phyloP scores from a whole-genome alignment of 2,888 invertebrate genomes.

The Ochropacha duplaris region DNA sequence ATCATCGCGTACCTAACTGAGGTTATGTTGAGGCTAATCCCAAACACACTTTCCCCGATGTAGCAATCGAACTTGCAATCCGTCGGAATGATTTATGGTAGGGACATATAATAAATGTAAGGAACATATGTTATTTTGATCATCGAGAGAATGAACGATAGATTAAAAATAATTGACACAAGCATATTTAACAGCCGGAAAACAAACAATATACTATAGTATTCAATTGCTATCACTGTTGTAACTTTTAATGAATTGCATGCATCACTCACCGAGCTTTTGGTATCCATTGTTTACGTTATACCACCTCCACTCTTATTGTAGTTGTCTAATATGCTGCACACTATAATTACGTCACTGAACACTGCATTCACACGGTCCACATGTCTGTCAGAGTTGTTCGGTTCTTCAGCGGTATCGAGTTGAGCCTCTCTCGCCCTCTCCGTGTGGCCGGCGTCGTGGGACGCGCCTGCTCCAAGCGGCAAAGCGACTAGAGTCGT shows the following conservation, averaged over 20 bases:
- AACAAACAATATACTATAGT: too few species aligned
- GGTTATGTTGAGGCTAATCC: not conserved
- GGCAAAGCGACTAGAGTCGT: slow-evolving; percentile 84
- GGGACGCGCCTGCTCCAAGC: slow-evolving; percentile 76
- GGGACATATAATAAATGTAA: too few species aligned
- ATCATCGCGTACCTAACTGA: not conserved
- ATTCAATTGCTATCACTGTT: too few species aligned
- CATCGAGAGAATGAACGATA: too few species aligned
- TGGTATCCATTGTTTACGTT: slow-evolving; percentile 71
- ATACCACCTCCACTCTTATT: slow-evolving; percentile 53
- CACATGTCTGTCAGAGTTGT: slow-evolving; percentile 68
- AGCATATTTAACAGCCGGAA: not conserved
- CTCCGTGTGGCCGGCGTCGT: slow-evolving; percentile 79
- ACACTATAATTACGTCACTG: slow-evolving; percentile 76
- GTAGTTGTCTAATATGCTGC: slow-evolving; percentile 45
- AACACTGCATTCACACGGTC: slow-evolving; percentile 78
- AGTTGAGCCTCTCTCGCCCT: slow-evolving; percentile 79
- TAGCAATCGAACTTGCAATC: not conserved
- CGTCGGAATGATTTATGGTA: too few species aligned
- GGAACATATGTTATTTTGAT: not conserved
- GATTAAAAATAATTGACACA: too few species aligned
- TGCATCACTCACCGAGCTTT: slow-evolving; percentile 71
- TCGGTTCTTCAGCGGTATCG: slow-evolving; percentile 53
- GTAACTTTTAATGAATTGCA: slow-evolving; percentile 34
- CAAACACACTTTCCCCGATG: not conserved